Conservation (phyloP, 2,888 invertebrate genomes). For the Acleris cristana region DNA sequence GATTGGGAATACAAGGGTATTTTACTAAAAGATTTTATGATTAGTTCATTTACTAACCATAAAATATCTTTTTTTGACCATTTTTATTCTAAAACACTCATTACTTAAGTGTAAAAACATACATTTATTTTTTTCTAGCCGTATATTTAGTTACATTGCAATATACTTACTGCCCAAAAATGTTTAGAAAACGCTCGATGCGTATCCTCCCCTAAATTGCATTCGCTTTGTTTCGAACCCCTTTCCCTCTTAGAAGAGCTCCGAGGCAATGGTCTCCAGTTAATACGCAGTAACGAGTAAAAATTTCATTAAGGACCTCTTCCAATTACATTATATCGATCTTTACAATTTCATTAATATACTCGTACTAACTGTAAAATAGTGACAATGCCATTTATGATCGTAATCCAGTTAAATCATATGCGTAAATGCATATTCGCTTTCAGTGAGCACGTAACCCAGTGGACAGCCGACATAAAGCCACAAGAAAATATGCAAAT, state of each 20-base stretch:
- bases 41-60: too few species aligned
- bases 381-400: too few species aligned
- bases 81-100: too few species aligned
- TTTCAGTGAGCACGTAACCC: slow-evolving; percentile 44
- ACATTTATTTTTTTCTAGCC: too few species aligned
- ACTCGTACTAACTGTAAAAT: not conserved
- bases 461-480: slow-evolving; percentile 63
- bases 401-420: too few species aligned
- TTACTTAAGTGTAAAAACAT: too few species aligned
- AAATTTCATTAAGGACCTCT: slow-evolving; percentile 29
- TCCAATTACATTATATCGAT: slow-evolving; percentile 6
- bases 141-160: too few species aligned
- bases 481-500: slow-evolving; percentile 84
- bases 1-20: not conserved
- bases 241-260: slow-evolving; percentile 32
- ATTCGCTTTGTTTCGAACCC: slow-evolving; percentile 34
- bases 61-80: too few species aligned
- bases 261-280: slow-evolving; percentile 28
- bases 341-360: slow-evolving; percentile 8
- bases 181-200: slow-evolving; percentile 29
- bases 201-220: slow-evolving; percentile 35
- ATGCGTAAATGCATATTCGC: too few species aligned
- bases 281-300: slow-evolving; percentile 36
- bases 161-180: slow-evolving; percentile 12
- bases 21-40: not conserved